phyloP scores from a whole-genome alignment of 1,140 invertebrate species.

The Nebria ingens region DNA sequence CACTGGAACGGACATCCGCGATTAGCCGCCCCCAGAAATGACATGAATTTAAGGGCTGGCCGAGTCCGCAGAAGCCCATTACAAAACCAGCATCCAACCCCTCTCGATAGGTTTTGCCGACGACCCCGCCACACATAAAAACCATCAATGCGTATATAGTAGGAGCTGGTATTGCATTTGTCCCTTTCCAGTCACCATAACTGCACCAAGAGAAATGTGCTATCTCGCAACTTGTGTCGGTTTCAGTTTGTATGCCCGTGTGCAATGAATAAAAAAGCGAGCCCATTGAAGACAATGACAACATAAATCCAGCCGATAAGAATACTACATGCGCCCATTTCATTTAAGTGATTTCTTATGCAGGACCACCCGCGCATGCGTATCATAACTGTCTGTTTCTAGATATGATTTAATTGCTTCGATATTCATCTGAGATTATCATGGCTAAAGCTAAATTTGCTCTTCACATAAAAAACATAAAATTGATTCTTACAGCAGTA shows the following conservation, averaged over 20 bases:
- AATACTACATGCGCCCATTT: neutral
- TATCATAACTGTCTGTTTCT: too few species aligned
- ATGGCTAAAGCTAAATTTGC: too few species aligned
- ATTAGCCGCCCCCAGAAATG: neutral
- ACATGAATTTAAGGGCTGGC: neutral
- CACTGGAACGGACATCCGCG: neutral
- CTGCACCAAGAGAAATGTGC: neutral
- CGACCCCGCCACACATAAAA: neutral
- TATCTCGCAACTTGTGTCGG: too few species aligned
- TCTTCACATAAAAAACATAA: too few species aligned
- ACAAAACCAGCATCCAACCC: too few species aligned
- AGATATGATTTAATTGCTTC: too few species aligned
- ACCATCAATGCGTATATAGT: neutral
- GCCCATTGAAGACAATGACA: constrained; percentile 1
- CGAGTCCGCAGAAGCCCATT: neutral
- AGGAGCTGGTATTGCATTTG: too few species aligned
- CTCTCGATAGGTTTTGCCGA: neutral
- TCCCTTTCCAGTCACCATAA: too few species aligned
- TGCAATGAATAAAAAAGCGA: constrained; percentile 5
- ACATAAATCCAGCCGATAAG: neutral
- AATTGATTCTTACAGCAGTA: too few species aligned
- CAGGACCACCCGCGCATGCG: too few species aligned
- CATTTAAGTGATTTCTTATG: constrained; percentile 7
- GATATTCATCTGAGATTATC: too few species aligned
- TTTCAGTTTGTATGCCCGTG: neutral